Percentiles rank a stretch among this genome's conserved stretches.
Evolutionary conservation across 2,113 vertebrate genomes (phyloP).

Genomic region (Columbina picui): DNA sequence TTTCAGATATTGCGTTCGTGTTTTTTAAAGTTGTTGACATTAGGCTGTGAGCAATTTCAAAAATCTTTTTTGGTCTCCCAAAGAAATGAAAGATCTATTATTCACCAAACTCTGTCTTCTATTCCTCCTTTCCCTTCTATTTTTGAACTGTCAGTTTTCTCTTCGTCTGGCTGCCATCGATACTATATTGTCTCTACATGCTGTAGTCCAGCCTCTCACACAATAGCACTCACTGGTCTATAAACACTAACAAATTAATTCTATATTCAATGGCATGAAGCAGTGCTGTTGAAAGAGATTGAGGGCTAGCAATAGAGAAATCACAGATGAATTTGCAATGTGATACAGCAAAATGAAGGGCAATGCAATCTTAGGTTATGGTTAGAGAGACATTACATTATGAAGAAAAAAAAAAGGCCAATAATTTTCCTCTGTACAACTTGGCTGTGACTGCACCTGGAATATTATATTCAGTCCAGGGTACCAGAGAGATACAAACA

Average conservation of each 20-base stretch:
- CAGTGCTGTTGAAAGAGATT: background rate
- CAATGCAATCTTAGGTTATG: background rate
- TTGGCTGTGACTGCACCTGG: constrained; percentile 15
- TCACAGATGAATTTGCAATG: background rate
- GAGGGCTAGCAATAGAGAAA: background rate
- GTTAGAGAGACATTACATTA: constrained; percentile 8
- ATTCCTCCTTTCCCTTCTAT: background rate
- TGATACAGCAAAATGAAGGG: background rate
- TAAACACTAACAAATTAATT: constrained; percentile 49
- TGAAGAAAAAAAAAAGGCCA: background rate
- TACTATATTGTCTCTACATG: background rate
- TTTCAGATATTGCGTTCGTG: background rate
- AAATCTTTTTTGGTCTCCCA: background rate
- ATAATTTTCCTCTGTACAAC: constrained; percentile 1
- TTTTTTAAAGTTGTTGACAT: background rate
- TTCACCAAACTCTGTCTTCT: background rate
- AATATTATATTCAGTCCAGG: background rate
- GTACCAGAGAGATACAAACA: background rate
- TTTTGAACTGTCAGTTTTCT: constrained; percentile 1
- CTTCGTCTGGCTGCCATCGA: background rate
- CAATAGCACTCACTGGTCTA: background rate
- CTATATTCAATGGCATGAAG: background rate
- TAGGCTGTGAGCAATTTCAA: background rate
- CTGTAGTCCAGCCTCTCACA: background rate
- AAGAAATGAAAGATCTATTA: background rate